Conservation (phyloP, 2,888 invertebrate genomes). For the Euzophera pinguis region DNA sequence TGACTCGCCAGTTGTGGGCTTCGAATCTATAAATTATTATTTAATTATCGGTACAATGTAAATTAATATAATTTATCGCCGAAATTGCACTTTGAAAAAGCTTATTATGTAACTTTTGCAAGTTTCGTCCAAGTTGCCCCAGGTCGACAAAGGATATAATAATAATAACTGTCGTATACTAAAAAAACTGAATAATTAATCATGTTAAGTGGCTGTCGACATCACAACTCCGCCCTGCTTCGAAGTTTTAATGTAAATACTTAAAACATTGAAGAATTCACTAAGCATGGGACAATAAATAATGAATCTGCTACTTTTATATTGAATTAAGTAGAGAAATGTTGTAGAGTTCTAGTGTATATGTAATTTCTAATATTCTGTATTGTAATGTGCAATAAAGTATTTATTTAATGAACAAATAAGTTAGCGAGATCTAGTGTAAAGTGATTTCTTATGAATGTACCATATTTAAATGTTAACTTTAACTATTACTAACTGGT, state of each 20-base stretch:
- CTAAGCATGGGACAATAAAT: neutral
- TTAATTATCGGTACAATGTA: no score
- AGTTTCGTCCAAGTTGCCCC: conserved; percentile 34
- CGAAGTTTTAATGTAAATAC: conserved; percentile 15
- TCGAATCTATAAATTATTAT: no score
- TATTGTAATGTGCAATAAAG: no score
- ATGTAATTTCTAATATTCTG: no score
- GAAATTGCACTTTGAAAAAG: conserved; percentile 21
- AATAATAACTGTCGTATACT: conserved; percentile 30
- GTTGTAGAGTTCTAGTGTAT: no score
- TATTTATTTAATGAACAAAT: no score
- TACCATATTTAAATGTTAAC: no score
- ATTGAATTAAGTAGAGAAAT: neutral
- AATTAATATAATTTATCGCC: neutral
- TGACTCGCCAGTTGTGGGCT: no score
- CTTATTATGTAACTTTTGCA: conserved; percentile 38
- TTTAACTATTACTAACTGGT: no score
- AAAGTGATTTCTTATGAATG: no score
- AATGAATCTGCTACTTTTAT: neutral
- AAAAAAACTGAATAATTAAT: conserved; percentile 35
- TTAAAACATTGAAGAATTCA: conserved; percentile 9
- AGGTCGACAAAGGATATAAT: conserved; percentile 40
- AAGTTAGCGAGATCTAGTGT: no score
- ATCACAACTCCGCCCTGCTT: conserved; percentile 20
- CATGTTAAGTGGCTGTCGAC: conserved; percentile 42